Percentiles rank a stretch among this genome's conserved stretches.
phyloP scores from a whole-genome alignment of 2,113 vertebrate species.

The Hypomesus transpacificus region DNA sequence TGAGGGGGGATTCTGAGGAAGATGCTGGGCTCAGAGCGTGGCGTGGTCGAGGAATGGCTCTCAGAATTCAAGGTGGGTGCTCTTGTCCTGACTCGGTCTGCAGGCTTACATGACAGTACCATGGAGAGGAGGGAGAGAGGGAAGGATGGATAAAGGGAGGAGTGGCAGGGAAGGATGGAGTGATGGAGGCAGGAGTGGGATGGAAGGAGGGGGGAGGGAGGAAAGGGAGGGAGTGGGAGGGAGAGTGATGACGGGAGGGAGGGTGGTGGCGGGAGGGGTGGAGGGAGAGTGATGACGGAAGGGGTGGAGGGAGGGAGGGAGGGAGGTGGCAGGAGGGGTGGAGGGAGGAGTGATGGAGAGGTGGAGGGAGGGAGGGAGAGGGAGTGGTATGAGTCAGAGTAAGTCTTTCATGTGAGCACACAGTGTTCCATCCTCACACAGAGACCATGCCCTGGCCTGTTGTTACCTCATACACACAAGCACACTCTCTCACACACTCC shows the following conservation, averaged over 20 bases:
- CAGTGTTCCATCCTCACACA: constrained; percentile 40
- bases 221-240: neutral
- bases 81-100: neutral
- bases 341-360: too few relatives aligned
- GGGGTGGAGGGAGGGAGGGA: neutral
- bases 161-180: neutral
- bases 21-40: constrained; percentile 89
- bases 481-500: constrained; percentile 13
- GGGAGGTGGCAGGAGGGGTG: neutral
- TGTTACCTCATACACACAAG: constrained; percentile 36
- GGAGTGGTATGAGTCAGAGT: constrained; percentile 39
- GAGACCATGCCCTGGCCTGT: constrained; percentile 30
- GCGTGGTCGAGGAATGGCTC: constrained; percentile 97
- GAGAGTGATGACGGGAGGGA: neutral
- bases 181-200: neutral
- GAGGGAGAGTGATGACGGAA: neutral
- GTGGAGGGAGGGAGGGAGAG: constrained; percentile 13
- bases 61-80: constrained; percentile 98
- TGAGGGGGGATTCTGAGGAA: constrained; percentile 72
- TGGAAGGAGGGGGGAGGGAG: neutral
- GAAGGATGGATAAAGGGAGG: neutral
- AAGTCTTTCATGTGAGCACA: constrained; percentile 31
- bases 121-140: constrained; percentile 3
- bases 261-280: neutral
- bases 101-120: constrained; percentile 8